Conservation (phyloP, 2,888 invertebrate genomes). For the Andrena marginata region DNA sequence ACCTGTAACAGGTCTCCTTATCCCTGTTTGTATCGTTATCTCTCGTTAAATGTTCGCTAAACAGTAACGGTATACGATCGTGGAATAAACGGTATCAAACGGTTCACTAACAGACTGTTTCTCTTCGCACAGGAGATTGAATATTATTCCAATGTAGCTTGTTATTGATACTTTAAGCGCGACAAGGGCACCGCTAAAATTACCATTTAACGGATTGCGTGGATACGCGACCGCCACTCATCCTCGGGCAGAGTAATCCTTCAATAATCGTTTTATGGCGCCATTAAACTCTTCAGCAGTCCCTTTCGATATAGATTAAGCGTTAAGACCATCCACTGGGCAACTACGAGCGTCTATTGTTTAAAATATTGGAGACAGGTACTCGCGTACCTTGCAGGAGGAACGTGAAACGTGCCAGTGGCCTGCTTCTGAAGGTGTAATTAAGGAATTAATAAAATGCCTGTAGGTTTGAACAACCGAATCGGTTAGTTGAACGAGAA, state of each 20-base stretch:
- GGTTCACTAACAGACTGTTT: background rate
- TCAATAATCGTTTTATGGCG: conserved; percentile 2
- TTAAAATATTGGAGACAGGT: background rate
- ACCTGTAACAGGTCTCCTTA: too few species aligned
- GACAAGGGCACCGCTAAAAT: background rate
- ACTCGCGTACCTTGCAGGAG: background rate
- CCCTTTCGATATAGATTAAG: background rate
- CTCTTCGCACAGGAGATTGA: background rate
- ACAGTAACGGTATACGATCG: too few species aligned
- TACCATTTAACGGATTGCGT: background rate
- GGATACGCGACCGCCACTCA: background rate
- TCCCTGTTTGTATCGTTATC: too few species aligned
- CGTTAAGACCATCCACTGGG: background rate
- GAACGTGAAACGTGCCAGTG: background rate
- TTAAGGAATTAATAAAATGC: conserved; percentile 13
- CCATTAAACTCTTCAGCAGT: background rate
- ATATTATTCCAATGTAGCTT: background rate
- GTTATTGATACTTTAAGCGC: background rate
- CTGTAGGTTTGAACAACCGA: background rate
- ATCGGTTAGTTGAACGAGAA: conserved; percentile 14
- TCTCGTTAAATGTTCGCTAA: too few species aligned
- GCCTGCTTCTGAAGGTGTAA: background rate
- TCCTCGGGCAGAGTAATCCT: background rate
- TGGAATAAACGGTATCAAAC: too few species aligned
- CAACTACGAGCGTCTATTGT: background rate